Evolutionary conservation across 2,888 invertebrate species (phyloP), one percentile per base, ranked within the genome.

Genomic region (Platycheirus albimanus): DNA sequence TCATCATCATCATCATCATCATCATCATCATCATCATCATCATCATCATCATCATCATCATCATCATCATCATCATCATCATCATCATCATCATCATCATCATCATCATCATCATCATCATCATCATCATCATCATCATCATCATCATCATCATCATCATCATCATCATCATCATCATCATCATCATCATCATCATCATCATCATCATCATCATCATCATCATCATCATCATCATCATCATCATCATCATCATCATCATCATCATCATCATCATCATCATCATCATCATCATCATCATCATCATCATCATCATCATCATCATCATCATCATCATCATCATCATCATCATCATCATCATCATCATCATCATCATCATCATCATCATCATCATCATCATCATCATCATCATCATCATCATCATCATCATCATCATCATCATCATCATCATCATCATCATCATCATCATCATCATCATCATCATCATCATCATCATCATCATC

Each of bases 1-100:
- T 56, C 56, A 56, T 56, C 56, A 36, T 56, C 56, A 56, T 56
- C 56, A 36, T 56, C 56, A 56, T 56, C 56, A 36, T 56, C 56
- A 56, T 56, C 56, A 36, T 56, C 56, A 56, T 56, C 56, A 56
- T 56, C 56, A 36, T 56, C 56, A 56, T 56, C 56, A 36, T 56
- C 56, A 56, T 56, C 56, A 36, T 56, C 56, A 56, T 56, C 56
- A 36, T 56, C 56, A 56, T 56, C 56, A 36, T 56, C 56, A 56
- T 56, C 56, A 36, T 56, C 56, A 56, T 56, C 56, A 36, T 56
- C 56, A 56, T 56, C 56, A 36, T 56, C 56, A 56, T 56, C 56
- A 36, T 56, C 56, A 56, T 56, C 56, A 36, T 56, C 56, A 56
- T 56, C 56, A 36, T 56, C 56, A 56, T 56, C 56, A 36, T 56